These are phyloP conservation scores for Neolamprologus caudopunctatus DNA, from an alignment of 2,113 vertebrate genomes.

Conservation along the genomic window DNA sequence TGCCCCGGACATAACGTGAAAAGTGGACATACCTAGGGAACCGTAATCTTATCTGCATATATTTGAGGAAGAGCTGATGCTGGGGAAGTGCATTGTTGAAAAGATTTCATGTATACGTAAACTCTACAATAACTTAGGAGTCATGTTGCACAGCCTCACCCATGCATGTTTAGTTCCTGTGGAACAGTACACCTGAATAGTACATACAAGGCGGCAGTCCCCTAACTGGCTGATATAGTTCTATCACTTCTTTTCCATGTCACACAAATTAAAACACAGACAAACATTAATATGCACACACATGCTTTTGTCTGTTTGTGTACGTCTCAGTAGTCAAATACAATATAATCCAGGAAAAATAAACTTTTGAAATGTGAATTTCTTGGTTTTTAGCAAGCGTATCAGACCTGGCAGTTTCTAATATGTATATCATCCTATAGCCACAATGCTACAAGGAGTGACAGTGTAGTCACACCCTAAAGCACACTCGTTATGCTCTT, in stretches of 20 bases:
- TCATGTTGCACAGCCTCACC: background rate
- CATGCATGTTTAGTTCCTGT: background rate
- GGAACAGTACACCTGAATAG: background rate
- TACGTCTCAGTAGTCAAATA: background rate
- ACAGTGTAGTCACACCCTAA: background rate
- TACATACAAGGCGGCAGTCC: background rate
- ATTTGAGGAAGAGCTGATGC: background rate
- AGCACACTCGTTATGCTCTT: background rate
- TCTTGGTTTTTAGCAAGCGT: background rate
- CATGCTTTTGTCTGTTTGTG: background rate
- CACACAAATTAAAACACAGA: background rate
- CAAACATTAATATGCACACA: background rate
- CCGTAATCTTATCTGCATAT: background rate
- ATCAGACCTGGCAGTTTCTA: background rate
- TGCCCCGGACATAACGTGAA: fast-evolving
- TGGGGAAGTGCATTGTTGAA: background rate
- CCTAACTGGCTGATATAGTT: conserved; percentile 25
- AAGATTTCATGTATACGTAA: background rate
- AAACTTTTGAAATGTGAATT: background rate
- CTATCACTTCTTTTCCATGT: background rate
- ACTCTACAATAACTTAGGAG: background rate
- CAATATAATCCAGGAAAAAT: background rate
- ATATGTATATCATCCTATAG: background rate
- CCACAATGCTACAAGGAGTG: background rate
- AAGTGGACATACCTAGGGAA: background rate